Evolutionary conservation across 2,888 invertebrate species (phyloP).

Genomic region (Nemapogon koenigi): DNA sequence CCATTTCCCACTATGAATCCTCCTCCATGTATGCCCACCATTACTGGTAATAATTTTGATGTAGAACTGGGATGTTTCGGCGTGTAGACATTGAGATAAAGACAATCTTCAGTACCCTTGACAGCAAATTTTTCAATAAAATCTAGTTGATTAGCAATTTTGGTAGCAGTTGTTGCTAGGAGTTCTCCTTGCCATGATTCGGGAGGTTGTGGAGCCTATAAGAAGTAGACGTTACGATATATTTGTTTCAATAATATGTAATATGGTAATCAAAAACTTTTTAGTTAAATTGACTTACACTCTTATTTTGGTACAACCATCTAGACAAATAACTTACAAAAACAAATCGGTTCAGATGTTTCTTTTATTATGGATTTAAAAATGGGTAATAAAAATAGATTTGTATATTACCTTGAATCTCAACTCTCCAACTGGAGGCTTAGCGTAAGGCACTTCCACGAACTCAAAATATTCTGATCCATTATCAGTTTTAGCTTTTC

Average conservation of each 20-base stretch:
- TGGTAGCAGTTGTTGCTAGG: constrained; percentile 47
- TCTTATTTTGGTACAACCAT: too few relatives aligned
- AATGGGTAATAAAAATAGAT: too few relatives aligned
- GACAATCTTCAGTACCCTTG: constrained; percentile 39
- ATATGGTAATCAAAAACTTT: not conserved
- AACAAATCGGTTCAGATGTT: too few relatives aligned
- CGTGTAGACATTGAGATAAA: constrained; percentile 38
- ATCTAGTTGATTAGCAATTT: constrained; percentile 25
- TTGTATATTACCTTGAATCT: constrained; percentile 43
- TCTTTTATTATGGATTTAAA: too few relatives aligned
- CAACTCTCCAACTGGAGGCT: constrained; percentile 32
- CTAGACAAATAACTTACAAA: too few relatives aligned
- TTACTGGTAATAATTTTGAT: constrained; percentile 26
- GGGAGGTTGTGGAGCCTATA: constrained; percentile 39
- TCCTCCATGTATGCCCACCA: constrained; percentile 44
- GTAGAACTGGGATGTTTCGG: constrained; percentile 24
- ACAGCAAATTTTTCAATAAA: constrained; percentile 15
- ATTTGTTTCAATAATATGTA: not conserved
- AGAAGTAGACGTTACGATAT: constrained; percentile 17
- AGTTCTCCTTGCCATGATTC: constrained; percentile 43
- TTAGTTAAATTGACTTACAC: not conserved
- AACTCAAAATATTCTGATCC: constrained; percentile 46
- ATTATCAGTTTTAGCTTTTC: constrained; percentile 29
- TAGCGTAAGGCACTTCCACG: constrained; percentile 33
- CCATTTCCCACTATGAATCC: constrained; percentile 36